Evolutionary conservation across 2,113 vertebrate species (phyloP).

Genomic region (Loxodonta africana): DNA sequence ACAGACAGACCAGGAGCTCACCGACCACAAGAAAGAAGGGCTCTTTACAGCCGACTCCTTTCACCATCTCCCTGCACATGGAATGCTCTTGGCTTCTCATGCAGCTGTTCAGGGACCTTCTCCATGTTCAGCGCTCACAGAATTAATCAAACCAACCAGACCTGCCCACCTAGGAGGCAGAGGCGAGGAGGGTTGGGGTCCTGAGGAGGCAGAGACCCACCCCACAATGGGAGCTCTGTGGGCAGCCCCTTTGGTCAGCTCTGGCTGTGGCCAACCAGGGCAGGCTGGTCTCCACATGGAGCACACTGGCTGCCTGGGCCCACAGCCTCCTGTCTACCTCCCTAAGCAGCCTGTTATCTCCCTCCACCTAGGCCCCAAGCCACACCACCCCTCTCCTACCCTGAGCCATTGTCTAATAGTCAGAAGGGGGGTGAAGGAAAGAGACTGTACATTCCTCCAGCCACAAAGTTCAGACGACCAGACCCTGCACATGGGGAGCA

Average conservation of each 20-base stretch:
- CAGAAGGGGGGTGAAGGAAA: accelerated
- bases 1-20: neutral
- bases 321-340: too few relatives aligned
- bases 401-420: neutral
- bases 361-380: neutral
- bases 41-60: neutral
- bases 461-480: neutral
- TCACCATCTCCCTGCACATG: neutral
- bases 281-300: neutral
- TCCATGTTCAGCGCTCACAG: neutral
- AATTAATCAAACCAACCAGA: neutral
- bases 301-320: accelerated
- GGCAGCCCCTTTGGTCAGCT: neutral
- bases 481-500: neutral
- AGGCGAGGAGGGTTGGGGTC: neutral
- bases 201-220: neutral
- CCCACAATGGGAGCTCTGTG: neutral
- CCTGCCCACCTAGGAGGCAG: too few relatives aligned
- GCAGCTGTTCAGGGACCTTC: too few relatives aligned
- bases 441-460: accelerated
- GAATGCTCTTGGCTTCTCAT: neutral
- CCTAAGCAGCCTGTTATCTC: neutral
- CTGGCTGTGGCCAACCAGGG: neutral
- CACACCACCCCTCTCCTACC: neutral
- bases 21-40: neutral